These are phyloP conservation scores for Bombus affinis DNA, from an alignment of 1,140 invertebrate genomes.

Conservation along the genomic window DNA sequence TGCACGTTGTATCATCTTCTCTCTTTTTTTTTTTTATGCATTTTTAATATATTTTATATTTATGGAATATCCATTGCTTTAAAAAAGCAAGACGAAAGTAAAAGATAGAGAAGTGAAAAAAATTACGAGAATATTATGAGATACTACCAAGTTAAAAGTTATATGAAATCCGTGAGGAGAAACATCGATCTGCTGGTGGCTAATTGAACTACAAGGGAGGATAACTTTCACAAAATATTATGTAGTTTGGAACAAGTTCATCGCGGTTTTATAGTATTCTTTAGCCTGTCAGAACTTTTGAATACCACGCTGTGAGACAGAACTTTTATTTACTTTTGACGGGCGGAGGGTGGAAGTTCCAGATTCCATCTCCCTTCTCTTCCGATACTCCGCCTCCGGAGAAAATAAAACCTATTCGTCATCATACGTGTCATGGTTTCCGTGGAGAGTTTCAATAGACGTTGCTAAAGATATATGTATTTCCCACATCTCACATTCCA, in stretches of 20 bases:
- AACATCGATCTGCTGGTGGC: neutral
- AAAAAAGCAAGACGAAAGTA: neutral
- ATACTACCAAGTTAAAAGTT: too few species aligned
- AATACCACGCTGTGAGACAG: constrained; percentile 26
- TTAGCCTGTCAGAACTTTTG: constrained; percentile 28
- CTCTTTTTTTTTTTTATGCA: too few species aligned
- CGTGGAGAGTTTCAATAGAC: constrained; percentile 1
- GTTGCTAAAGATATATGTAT: neutral
- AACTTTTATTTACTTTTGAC: constrained; percentile 41
- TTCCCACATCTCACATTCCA: neutral
- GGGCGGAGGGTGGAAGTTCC: constrained; percentile 9
- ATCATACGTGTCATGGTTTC: constrained; percentile 36
- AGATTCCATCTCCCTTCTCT: constrained; percentile 18
- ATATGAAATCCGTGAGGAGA: neutral
- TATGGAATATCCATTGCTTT: too few species aligned
- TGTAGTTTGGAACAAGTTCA: neutral
- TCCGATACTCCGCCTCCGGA: constrained; percentile 19
- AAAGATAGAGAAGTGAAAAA: too few species aligned
- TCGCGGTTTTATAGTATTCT: constrained; percentile 24
- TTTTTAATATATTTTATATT: neutral
- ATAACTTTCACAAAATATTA: constrained; percentile 14
- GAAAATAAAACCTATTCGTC: constrained; percentile 41
- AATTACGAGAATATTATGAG: neutral
- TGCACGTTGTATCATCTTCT: neutral
- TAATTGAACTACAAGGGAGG: constrained; percentile 21